phyloP scores from a whole-genome alignment of 2,888 invertebrate genomes.

The Drosophila nigricruria region DNA sequence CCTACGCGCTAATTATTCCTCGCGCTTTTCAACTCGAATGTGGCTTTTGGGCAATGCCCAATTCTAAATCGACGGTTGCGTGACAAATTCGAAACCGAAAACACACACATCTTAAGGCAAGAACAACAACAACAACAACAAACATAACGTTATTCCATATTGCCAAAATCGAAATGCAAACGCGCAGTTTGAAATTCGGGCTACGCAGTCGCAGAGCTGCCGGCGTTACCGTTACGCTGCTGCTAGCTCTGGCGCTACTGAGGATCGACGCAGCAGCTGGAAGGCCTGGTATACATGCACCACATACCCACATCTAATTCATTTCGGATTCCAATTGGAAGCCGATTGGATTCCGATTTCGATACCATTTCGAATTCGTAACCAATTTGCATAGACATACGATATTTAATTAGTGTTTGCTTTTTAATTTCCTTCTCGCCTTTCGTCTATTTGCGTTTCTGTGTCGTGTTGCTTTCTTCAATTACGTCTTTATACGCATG shows the following conservation, averaged over 20 bases:
- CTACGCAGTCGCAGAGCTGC: slow-evolving; percentile 37
- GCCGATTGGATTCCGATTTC: slow-evolving; percentile 31
- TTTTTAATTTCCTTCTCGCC: slow-evolving; percentile 39
- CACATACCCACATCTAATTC: slow-evolving; percentile 22
- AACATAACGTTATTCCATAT: slow-evolving; percentile 18
- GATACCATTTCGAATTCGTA: slow-evolving; percentile 51
- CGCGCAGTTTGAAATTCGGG: slow-evolving; percentile 46
- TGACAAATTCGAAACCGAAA: slow-evolving; percentile 55
- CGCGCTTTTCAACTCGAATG: slow-evolving; percentile 33
- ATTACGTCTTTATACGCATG: slow-evolving; percentile 36
- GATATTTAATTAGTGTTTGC: slow-evolving; percentile 55
- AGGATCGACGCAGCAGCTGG: slow-evolving; percentile 59
- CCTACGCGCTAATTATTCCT: slow-evolving; percentile 73
- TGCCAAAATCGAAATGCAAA: slow-evolving; percentile 63
- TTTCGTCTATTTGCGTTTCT: slow-evolving; percentile 9
- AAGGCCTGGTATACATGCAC: slow-evolving; percentile 63
- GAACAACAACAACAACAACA: slow-evolving; percentile 19
- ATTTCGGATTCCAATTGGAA: slow-evolving; percentile 14
- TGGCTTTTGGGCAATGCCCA: slow-evolving; percentile 71
- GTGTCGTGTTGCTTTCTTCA: slow-evolving; percentile 17
- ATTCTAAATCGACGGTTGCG: slow-evolving; percentile 68
- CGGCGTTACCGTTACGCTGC: slow-evolving; percentile 49
- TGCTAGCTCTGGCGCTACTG: slow-evolving; percentile 55
- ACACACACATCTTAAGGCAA: neutral
- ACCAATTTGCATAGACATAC: slow-evolving; percentile 64